phyloP scores from a whole-genome alignment of 2,888 invertebrate species.

The Dorcus hopei region DNA sequence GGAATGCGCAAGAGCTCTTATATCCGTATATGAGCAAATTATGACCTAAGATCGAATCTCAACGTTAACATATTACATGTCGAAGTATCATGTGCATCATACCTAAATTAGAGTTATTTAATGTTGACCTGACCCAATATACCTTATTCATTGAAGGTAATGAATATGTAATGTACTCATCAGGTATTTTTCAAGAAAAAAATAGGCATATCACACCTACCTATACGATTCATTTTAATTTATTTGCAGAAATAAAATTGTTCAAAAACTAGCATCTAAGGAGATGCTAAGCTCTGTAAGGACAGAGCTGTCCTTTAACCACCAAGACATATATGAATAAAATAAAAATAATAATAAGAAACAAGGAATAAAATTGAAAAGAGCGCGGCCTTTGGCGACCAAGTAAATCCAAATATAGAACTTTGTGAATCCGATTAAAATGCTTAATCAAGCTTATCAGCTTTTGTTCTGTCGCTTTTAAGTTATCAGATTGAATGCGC shows the following conservation, averaged over 20 bases:
- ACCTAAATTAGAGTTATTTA: not conserved
- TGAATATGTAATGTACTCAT: no score
- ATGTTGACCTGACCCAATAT: no score
- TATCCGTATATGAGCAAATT: conserved; percentile 12
- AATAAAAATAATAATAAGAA: not conserved
- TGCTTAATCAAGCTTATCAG: conserved; percentile 28
- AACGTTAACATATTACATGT: not conserved
- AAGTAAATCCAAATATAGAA: conserved; percentile 24
- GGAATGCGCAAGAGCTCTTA: not conserved
- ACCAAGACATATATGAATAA: no score
- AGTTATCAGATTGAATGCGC: conserved; percentile 11
- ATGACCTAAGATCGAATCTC: conserved; percentile 16
- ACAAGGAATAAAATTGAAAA: conserved; percentile 9
- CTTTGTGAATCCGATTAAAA: conserved; percentile 23
- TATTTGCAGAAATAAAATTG: no score
- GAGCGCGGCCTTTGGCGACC: conserved; percentile 15
- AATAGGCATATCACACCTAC: no score
- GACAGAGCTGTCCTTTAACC: no score
- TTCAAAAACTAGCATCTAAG: no score
- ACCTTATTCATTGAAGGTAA: no score
- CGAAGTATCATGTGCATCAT: not conserved
- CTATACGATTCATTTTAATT: no score
- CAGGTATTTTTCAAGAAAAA: no score
- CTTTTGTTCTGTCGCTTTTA: conserved; percentile 17
- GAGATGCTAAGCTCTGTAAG: no score